Conservation (phyloP, 2,888 invertebrate species). For the Agrotis ipsilon region DNA sequence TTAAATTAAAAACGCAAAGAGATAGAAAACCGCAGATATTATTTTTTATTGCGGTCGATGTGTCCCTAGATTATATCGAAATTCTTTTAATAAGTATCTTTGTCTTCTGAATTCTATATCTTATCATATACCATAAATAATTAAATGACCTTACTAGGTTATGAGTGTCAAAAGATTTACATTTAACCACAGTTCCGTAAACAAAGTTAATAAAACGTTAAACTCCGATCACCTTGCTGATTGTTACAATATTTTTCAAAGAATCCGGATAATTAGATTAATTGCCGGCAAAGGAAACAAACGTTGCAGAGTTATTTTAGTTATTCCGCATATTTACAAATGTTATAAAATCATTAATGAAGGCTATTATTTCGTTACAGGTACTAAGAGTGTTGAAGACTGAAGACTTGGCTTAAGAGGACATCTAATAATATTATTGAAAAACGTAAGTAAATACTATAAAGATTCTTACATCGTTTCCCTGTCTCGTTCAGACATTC, state of each 20-base stretch:
- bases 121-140: not conserved
- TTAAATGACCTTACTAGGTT: not conserved
- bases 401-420: constrained; percentile 61
- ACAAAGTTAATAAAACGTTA: constrained; percentile 19
- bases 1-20: too few species aligned
- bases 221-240: constrained; percentile 54
- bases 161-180: constrained; percentile 8
- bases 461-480: too few species aligned
- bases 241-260: constrained; percentile 34
- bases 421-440: constrained; percentile 38
- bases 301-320: constrained; percentile 30
- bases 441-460: constrained; percentile 54
- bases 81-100: too few species aligned
- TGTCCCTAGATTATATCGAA: too few species aligned
- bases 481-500: too few species aligned
- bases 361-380: constrained; percentile 64
- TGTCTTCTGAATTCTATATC: too few species aligned
- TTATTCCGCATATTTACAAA: constrained; percentile 24
- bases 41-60: too few species aligned
- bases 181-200: constrained; percentile 38
- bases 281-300: constrained; percentile 47
- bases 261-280: constrained; percentile 58
- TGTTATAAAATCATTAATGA: constrained; percentile 43
- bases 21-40: too few species aligned
- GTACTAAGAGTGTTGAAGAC: constrained; percentile 69